Conservation (phyloP, 2,113 vertebrate genomes). For the Poecilia latipinna region DNA sequence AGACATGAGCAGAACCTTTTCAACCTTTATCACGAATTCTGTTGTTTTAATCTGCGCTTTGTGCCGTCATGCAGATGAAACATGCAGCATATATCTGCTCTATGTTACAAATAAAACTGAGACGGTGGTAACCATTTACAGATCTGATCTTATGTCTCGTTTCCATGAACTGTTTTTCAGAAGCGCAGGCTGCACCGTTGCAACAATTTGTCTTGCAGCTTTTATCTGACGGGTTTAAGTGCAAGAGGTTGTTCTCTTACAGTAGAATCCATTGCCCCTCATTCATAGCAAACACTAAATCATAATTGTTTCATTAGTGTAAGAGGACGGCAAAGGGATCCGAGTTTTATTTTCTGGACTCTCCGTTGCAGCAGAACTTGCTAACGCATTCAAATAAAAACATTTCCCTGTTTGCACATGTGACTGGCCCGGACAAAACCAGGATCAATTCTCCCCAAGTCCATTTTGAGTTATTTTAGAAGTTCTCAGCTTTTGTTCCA, state of each 20-base stretch:
- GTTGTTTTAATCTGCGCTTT: neutral
- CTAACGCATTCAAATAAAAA: neutral
- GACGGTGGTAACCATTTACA: conserved; percentile 11
- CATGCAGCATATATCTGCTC: neutral
- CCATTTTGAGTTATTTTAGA: no score
- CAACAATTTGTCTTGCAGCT: neutral
- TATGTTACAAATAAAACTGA: neutral
- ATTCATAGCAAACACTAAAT: neutral
- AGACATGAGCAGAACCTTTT: conserved; percentile 17
- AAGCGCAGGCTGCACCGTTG: conserved; percentile 34
- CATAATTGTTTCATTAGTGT: no score
- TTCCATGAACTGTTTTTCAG: conserved; percentile 20
- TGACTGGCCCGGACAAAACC: no score
- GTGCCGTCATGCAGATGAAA: neutral
- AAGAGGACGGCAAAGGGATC: neutral
- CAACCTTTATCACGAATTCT: conserved; percentile 12
- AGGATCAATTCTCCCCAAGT: no score
- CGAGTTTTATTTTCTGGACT: neutral
- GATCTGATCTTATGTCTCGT: conserved; percentile 1
- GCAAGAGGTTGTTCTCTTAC: neutral
- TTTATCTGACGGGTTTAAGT: neutral
- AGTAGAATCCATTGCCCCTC: neutral
- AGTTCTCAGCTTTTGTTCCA: no score
- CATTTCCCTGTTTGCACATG: neutral
- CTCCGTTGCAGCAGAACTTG: neutral